Evolutionary conservation across 2,888 invertebrate genomes (phyloP), one percentile per base, ranked within the genome.

Genomic region (Idaea biselata): DNA sequence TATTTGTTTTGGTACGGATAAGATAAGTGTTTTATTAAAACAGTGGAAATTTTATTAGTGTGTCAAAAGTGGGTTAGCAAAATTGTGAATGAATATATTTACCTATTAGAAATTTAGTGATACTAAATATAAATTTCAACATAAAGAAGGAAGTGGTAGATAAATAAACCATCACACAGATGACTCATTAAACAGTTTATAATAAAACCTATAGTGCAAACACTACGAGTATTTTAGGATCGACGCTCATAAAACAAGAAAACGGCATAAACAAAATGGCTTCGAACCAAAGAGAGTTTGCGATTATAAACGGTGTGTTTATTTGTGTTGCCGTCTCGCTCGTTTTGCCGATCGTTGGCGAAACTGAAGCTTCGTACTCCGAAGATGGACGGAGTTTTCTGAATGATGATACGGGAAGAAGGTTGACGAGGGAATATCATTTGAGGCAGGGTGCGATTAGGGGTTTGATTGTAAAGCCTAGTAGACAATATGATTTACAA

Each of bases 391-490:
- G 91, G 71, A 79, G 72, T 59, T 83, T 76, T 60, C 76, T 76
- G 62, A 87, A 79, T 25, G 89, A 89, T 72, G 88, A 87, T 63
- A 86, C 83, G 60, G 82, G 84, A 31, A 77, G 79, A 66, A 88
- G 93, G 69, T 86, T 94, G 75, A 94, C 94, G 0, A 90, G 93
- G 73, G 94, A 94, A 78, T 93, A 95, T 65, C 91, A 91, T 71
- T 88, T 96, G 67, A 94, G 94, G 73, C 96, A 96, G 80, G 96
- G 96, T 0, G 93, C 93, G 56, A 80, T 97, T 11, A 93, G 95
- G 72, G 97, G 97, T 59, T 87, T 95, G 66, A 93, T 95, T 18
- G 94, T 95, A 55, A 94, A 94, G 69, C 95, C 95, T 5, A 94
- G 94, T 70, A 87, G 94, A 54, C 94, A 94, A 72, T 93, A 94